Evolutionary conservation across 2,113 vertebrate species (phyloP), one percentile per base, ranked within the genome.

Genomic region (Cavia aperea): DNA sequence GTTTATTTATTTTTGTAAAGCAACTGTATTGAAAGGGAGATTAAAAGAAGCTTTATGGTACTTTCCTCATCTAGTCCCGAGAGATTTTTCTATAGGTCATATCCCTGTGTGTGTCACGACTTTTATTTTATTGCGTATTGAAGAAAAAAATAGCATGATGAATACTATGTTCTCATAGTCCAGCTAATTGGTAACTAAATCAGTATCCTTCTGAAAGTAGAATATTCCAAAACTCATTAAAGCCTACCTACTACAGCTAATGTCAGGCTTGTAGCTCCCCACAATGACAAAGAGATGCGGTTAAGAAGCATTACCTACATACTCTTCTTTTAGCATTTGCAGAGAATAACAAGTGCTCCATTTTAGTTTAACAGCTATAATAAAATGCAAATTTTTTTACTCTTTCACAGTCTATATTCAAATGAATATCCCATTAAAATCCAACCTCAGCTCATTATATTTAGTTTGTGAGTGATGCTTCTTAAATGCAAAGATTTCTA

Each of bases 381-480:
- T 94, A 96, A 91, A 97, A 95, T 79, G 92, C 96, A 97, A 95
- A 96, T 95, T 90, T 66, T 91, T 90, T 94, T 84, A 68, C 94
- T 93, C 94, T 93, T 95, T 94, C 86, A 88, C 89, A 91, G 94
- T 79, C 87, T 39, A 16, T 95, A 96, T 97, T 96, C 94, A 97
- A 97, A 97, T 96, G 95, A 97, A 96, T 79, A 93, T 88, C 89
- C 43, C 94, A 97, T 96, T 96, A 97, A 95, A 96, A 96, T 88
- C 89, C 93, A 95, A 51, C 94, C 49, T 94, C 0, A 0, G 75
- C 91, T 97, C 95, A 94, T 96, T 96, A 96, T 95, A 89, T 96
- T 96, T 96, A 87, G 95, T 96, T 96, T 96, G 95, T 95, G 95
- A 96, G 93, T 96, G 93, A 96, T 96, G 92, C 91, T 95, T 95